Conservation (phyloP, 1,140 invertebrate species). For the Mizuhopecten yessoensis region DNA sequence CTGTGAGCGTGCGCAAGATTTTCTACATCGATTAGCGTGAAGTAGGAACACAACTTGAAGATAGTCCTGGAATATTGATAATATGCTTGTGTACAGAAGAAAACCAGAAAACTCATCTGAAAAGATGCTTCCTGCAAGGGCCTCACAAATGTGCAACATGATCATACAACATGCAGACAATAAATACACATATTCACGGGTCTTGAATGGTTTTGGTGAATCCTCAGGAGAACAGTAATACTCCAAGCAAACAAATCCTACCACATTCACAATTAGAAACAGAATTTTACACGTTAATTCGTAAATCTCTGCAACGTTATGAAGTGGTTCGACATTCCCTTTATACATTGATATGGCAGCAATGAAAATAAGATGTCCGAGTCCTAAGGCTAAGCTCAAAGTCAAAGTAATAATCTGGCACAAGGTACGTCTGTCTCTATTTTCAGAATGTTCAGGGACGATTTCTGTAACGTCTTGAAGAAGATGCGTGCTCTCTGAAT, state of each 20-base stretch:
- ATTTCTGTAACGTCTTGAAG: too few relatives aligned
- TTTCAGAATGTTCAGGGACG: too few relatives aligned
- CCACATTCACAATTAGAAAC: too few relatives aligned
- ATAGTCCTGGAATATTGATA: background rate
- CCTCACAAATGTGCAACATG: background rate
- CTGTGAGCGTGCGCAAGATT: background rate
- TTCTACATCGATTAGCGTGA: background rate
- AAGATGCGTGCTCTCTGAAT: too few relatives aligned
- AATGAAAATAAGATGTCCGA: too few relatives aligned
- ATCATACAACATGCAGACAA: background rate
- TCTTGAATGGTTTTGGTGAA: background rate
- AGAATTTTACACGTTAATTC: too few relatives aligned
- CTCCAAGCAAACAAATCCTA: background rate
- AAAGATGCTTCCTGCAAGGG: background rate
- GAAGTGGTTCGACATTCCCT: too few relatives aligned
- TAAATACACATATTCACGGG: background rate
- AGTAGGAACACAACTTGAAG: constrained; percentile 15
- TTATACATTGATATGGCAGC: too few relatives aligned
- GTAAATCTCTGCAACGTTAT: too few relatives aligned
- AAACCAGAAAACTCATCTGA: background rate
- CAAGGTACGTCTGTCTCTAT: too few relatives aligned
- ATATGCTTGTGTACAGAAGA: background rate
- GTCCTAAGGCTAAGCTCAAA: too few relatives aligned
- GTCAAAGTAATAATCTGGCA: too few relatives aligned
- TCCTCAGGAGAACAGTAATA: background rate